These are phyloP conservation scores for Ia io DNA, from an alignment of 2,113 vertebrate species.

Conservation along the genomic window DNA sequence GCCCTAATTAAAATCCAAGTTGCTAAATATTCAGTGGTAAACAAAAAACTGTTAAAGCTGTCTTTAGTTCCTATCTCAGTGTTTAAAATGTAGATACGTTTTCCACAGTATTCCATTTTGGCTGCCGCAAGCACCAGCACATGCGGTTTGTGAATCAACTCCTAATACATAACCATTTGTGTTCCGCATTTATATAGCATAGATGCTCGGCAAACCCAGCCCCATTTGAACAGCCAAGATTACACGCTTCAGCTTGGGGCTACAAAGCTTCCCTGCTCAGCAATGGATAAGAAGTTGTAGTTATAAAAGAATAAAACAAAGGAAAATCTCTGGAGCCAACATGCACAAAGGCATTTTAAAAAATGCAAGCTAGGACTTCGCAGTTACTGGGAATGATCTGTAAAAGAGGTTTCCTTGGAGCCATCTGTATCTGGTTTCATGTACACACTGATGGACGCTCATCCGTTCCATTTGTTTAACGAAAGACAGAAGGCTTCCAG, in stretches of 20 bases:
- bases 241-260: neutral
- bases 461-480: slow-evolving; percentile 45
- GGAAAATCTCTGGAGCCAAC: slow-evolving; percentile 14
- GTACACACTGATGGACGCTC: slow-evolving; percentile 24
- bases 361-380: slow-evolving; percentile 9
- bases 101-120: neutral
- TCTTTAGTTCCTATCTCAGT: neutral
- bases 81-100: neutral
- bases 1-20: slow-evolving; percentile 21
- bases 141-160: neutral
- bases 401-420: neutral
- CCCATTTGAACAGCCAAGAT: neutral
- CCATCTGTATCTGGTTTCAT: slow-evolving; percentile 8
- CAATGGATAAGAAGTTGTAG: slow-evolving; percentile 12
- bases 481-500: slow-evolving; percentile 50
- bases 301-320: neutral
- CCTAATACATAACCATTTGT: neutral
- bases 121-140: neutral
- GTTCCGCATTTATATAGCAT: neutral
- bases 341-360: slow-evolving; percentile 49
- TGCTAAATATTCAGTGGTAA: slow-evolving; percentile 23
- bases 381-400: neutral
- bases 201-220: neutral
- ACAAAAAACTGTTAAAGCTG: neutral
- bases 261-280: neutral